Percentiles rank a stretch among this genome's conserved stretches.
phyloP scores from a whole-genome alignment of 2,888 invertebrate genomes.

The Leucophora obtusa region DNA sequence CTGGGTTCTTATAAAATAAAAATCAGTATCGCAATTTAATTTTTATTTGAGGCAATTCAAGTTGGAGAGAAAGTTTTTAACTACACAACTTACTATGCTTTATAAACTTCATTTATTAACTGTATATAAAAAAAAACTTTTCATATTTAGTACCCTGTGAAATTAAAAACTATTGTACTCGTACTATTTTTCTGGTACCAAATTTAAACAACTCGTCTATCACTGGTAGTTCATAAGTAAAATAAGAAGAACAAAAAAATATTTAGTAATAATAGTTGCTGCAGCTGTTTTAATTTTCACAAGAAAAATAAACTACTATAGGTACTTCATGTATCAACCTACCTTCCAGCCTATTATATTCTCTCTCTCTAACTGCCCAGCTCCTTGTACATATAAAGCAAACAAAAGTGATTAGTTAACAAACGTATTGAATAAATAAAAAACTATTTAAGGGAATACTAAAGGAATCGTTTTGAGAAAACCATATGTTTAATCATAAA shows the following conservation, averaged over 20 bases:
- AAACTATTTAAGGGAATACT: not conserved
- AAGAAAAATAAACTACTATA: conserved; percentile 1
- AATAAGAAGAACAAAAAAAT: not conserved
- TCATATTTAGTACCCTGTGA: too few species aligned
- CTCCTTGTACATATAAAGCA: not conserved
- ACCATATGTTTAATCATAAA: conserved; percentile 27
- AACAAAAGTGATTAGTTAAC: not conserved
- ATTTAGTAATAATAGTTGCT: conserved; percentile 36
- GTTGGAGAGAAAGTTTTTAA: too few species aligned
- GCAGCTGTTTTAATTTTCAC: conserved; percentile 58
- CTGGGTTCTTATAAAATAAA: too few species aligned
- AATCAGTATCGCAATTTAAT: too few species aligned
- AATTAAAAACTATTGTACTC: too few species aligned
- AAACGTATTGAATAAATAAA: not conserved
- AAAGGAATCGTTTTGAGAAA: not conserved
- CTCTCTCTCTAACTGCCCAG: not conserved
- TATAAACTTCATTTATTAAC: too few species aligned
- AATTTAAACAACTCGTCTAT: not conserved
- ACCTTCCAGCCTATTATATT: not conserved
- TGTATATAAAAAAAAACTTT: too few species aligned
- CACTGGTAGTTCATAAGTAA: not conserved
- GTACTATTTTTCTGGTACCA: not conserved
- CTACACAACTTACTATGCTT: too few species aligned
- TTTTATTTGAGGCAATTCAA: too few species aligned
- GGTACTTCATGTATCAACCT: not conserved